Evolutionary conservation across 2,888 invertebrate species (phyloP).

Genomic region (Apodemia duryi): DNA sequence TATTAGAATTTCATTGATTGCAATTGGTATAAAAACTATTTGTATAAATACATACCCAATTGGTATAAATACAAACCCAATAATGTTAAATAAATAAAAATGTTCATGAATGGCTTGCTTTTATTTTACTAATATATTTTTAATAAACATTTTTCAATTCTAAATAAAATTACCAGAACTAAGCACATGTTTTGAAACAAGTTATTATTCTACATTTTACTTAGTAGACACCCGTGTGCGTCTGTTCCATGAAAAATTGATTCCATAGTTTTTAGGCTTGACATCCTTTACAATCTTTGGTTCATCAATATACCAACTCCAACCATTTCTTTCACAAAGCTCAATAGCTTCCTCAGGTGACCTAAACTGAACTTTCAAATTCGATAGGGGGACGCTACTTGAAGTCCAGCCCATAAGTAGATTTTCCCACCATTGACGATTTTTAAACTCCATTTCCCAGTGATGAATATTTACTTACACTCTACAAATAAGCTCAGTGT

Average conservation of each 20-base stretch:
- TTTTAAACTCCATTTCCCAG: slow-evolving; percentile 98
- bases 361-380: slow-evolving; percentile 89
- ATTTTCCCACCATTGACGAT: slow-evolving; percentile 98
- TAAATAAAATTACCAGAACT: slow-evolving; percentile 2
- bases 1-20: no score
- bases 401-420: slow-evolving; percentile 99
- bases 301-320: slow-evolving; percentile 92
- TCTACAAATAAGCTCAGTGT: slow-evolving; percentile 83
- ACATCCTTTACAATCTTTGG: slow-evolving; percentile 84
- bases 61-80: no score
- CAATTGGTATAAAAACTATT: no score
- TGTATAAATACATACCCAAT: no score
- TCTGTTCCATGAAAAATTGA: slow-evolving; percentile 98
- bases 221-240: slow-evolving; percentile 97
- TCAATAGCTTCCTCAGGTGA: slow-evolving; percentile 92
- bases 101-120: neutral
- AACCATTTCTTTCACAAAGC: slow-evolving; percentile 96
- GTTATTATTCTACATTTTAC: slow-evolving; percentile 63
- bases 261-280: slow-evolving; percentile 93
- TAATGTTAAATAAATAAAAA: neutral
- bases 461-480: slow-evolving; percentile 92
- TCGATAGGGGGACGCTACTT: slow-evolving; percentile 96
- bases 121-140: slow-evolving; percentile 8
- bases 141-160: slow-evolving; percentile 14
- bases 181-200: slow-evolving; percentile 12